These are phyloP conservation scores for Emydura subglobosa DNA, from an alignment of 2,113 vertebrate species.

Conservation along the genomic window DNA sequence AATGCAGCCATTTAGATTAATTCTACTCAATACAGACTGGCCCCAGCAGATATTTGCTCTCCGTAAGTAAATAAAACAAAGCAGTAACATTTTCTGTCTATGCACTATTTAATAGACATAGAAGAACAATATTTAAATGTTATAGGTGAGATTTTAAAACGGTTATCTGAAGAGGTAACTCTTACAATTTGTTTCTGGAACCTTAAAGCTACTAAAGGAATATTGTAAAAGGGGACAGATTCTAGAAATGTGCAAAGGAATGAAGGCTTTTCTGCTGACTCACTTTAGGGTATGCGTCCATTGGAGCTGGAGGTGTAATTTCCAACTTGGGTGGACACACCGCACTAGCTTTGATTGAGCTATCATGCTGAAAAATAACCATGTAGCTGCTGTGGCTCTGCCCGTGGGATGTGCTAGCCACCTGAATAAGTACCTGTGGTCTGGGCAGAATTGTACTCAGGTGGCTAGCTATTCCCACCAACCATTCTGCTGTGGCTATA, in stretches of 20 bases:
- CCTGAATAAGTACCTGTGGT: too few relatives aligned
- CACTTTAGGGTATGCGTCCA: neutral
- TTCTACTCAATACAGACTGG: neutral
- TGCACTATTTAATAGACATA: neutral
- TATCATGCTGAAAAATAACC: too few relatives aligned
- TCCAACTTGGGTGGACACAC: neutral
- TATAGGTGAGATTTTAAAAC: neutral
- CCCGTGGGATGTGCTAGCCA: too few relatives aligned
- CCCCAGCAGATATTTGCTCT: neutral
- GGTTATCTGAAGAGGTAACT: neutral
- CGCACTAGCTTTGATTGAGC: too few relatives aligned
- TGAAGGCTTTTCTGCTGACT: rapidly evolving
- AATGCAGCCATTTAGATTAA: neutral
- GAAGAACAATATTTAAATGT: neutral
- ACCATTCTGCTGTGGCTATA: too few relatives aligned
- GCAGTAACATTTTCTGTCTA: neutral
- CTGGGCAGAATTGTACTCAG: too few relatives aligned
- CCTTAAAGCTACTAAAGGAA: rapidly evolving
- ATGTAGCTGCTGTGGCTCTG: too few relatives aligned
- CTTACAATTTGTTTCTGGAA: neutral
- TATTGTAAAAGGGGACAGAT: neutral
- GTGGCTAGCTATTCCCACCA: too few relatives aligned
- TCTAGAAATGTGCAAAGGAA: neutral
- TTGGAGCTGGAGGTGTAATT: neutral
- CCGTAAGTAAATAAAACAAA: neutral